Conservation (phyloP, 1,140 invertebrate species). For the Antheraea pernyi region DNA sequence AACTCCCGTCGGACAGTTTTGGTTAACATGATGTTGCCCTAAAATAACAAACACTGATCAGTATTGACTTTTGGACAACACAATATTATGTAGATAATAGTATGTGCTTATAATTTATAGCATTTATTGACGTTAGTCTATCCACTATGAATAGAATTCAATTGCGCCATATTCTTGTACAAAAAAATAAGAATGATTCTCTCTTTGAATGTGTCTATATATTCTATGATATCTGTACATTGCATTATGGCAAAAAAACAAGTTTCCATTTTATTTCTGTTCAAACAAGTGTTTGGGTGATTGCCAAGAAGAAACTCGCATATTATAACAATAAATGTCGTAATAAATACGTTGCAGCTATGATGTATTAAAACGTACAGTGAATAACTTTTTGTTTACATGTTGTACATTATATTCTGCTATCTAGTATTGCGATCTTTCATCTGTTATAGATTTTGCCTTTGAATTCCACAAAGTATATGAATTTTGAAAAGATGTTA, state of each 20-base stretch:
- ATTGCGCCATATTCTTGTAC: no score
- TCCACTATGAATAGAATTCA: no score
- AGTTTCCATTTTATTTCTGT: neutral
- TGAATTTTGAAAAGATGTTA: neutral
- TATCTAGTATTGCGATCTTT: neutral
- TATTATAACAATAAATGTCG: conserved; percentile 3
- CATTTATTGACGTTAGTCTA: no score
- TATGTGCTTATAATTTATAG: no score
- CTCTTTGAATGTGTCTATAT: neutral
- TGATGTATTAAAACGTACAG: neutral
- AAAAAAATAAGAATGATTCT: neutral
- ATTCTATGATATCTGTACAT: neutral
- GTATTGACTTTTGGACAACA: no score
- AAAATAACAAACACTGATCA: no score
- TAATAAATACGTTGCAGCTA: neutral
- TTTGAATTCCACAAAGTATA: neutral
- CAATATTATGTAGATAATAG: no score
- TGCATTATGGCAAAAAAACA: conserved; percentile 1
- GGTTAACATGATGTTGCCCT: no score
- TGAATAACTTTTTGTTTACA: neutral
- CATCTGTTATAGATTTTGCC: neutral
- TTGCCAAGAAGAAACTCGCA: neutral
- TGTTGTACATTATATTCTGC: neutral
- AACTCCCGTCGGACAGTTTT: no score
- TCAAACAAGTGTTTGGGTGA: neutral